phyloP scores from a whole-genome alignment of 1,140 invertebrate genomes.

The Cyrtorhinus lividipennis region DNA sequence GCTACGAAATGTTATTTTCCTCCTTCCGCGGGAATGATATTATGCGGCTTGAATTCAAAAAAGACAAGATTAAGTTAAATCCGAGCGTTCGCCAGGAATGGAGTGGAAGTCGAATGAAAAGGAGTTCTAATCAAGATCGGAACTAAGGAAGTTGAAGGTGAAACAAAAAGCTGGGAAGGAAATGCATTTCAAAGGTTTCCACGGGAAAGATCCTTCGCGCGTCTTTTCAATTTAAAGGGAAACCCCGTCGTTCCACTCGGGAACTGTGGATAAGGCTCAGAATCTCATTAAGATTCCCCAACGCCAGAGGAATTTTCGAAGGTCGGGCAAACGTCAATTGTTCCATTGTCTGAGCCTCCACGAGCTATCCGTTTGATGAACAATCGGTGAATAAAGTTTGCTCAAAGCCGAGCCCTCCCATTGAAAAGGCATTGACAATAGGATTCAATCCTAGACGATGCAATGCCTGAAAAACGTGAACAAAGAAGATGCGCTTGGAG shows the following conservation, averaged over 20 bases:
- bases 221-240: background rate
- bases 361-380: background rate
- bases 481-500: too few relatives aligned
- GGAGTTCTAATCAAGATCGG: background rate
- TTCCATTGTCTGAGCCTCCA: background rate
- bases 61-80: too few relatives aligned
- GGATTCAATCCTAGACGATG: too few relatives aligned
- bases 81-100: too few relatives aligned
- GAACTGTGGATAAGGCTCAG: background rate
- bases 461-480: too few relatives aligned
- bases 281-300: background rate
- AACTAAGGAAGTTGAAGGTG: background rate
- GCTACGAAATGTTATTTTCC: too few relatives aligned
- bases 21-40: too few relatives aligned
- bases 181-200: background rate
- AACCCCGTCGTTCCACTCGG: too few relatives aligned
- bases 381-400: background rate
- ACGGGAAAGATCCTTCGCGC: background rate
- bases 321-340: background rate
- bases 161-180: background rate
- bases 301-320: background rate
- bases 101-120: too few relatives aligned
- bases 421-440: background rate
- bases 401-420: background rate
- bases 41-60: too few relatives aligned